A percentile compares a stretch with the other conserved stretches of the same genome.
Conservation (phyloP, 2,797 vertebrate genomes). For the Spondyliosoma cantharus region DNA sequence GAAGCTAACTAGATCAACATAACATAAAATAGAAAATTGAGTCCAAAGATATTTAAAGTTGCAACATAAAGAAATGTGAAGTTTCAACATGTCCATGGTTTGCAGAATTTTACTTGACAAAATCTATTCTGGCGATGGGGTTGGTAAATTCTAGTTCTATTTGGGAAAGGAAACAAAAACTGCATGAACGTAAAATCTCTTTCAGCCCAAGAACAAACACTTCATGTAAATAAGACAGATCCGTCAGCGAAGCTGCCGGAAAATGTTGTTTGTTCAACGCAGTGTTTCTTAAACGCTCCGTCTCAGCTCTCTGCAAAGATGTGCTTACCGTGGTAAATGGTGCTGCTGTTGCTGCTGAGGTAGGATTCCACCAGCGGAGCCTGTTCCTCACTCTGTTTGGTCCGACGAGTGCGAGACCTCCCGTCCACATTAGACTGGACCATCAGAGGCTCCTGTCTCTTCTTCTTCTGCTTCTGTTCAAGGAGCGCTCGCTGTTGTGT, state of each 20-base stretch:
- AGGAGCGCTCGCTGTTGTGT: slow-evolving; percentile 89
- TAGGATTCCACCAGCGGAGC: slow-evolving; percentile 97
- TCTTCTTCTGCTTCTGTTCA: slow-evolving; percentile 99
- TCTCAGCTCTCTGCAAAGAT: slow-evolving; percentile 30
- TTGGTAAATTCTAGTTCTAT: not conserved
- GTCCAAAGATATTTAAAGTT: no score
- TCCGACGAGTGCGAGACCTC: slow-evolving; percentile 90
- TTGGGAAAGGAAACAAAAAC: slow-evolving; percentile 9
- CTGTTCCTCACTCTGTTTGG: slow-evolving; percentile 95
- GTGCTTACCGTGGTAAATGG: slow-evolving; percentile 92
- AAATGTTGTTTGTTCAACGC: slow-evolving; percentile 33
- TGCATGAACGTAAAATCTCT: not conserved
- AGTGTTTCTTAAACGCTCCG: slow-evolving; percentile 29
- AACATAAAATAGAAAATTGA: no score
- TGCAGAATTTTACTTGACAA: no score
- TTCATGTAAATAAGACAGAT: slow-evolving; percentile 9
- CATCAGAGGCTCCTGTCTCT: slow-evolving; percentile 98
- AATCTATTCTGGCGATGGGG: no score
- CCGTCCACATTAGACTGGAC: slow-evolving; percentile 96
- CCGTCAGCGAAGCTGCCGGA: slow-evolving; percentile 41
- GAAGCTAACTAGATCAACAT: no score
- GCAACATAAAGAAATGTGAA: no score
- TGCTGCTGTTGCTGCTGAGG: slow-evolving; percentile 96
- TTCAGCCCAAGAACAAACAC: slow-evolving; percentile 28
- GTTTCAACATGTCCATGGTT: no score